phyloP scores from a whole-genome alignment of 2,888 invertebrate species.

The Odontocolon sp. region DNA sequence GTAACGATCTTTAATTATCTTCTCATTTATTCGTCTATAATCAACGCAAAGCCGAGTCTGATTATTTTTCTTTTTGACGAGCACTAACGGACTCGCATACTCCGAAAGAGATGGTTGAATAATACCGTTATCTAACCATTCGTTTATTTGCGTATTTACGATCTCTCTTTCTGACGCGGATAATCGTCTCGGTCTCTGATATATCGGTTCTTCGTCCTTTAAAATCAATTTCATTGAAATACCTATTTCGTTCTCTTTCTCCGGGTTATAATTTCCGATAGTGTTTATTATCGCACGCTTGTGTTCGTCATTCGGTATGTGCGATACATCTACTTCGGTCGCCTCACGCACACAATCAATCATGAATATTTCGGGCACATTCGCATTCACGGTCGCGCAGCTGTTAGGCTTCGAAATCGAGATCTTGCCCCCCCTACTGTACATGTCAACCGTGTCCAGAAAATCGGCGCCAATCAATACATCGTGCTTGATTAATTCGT shows the following conservation, averaged over 20 bases:
- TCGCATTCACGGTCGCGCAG: background rate
- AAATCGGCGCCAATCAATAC: conserved; percentile 30
- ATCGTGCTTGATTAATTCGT: conserved; percentile 4
- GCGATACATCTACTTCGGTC: background rate
- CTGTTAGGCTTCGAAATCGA: background rate
- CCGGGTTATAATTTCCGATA: conserved; percentile 62
- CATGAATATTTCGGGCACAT: background rate
- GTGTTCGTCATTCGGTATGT: background rate
- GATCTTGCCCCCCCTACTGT: background rate
- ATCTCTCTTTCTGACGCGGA: conserved; percentile 65
- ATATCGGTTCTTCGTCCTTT: conserved; percentile 68
- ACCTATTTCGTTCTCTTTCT: conserved; percentile 58
- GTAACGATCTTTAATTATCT: too few relatives aligned
- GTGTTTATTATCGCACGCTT: background rate
- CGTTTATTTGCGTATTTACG: conserved; percentile 56
- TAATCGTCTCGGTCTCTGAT: conserved; percentile 64
- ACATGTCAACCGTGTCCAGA: background rate
- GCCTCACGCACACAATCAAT: background rate
- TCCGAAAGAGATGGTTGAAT: conserved; percentile 71
- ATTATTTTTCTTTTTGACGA: conserved; percentile 69
- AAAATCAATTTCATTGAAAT: conserved; percentile 69
- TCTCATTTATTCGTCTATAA: too few relatives aligned
- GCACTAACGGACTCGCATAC: conserved; percentile 71
- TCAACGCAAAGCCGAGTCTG: too few relatives aligned
- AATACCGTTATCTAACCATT: conserved; percentile 70